Evolutionary conservation across 2,797 vertebrate genomes (phyloP).

Genomic region (Steatocranus sp.): DNA sequence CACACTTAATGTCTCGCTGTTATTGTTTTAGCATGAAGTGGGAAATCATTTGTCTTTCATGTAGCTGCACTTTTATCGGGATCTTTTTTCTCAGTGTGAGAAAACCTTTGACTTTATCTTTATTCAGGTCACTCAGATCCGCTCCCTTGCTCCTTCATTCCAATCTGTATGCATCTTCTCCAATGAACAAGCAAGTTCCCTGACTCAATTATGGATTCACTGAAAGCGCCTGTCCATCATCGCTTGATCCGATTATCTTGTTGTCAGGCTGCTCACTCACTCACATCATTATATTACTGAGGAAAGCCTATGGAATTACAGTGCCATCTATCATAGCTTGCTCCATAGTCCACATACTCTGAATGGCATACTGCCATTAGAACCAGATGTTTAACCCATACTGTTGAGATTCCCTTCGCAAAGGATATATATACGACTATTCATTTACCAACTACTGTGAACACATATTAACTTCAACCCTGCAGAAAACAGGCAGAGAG

Average conservation of each 20-base stretch:
- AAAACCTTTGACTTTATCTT: constrained; percentile 5
- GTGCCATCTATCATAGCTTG: constrained; percentile 35
- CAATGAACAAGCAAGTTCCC: constrained; percentile 15
- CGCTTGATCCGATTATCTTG: constrained; percentile 57
- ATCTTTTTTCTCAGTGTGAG: neutral
- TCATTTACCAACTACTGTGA: neutral
- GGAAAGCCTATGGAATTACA: constrained; percentile 56
- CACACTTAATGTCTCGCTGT: neutral
- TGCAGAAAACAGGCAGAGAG: neutral
- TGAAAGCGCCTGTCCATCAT: constrained; percentile 59
- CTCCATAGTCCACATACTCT: constrained; percentile 1
- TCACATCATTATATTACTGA: constrained; percentile 61
- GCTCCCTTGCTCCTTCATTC: neutral
- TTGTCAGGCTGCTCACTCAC: constrained; percentile 61
- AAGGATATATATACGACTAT: neutral
- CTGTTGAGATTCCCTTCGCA: neutral
- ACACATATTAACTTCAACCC: neutral
- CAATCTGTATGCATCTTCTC: constrained; percentile 20
- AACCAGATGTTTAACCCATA: constrained; percentile 33
- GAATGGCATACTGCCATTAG: constrained; percentile 27
- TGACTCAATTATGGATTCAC: constrained; percentile 51
- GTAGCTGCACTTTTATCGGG: neutral
- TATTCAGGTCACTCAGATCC: constrained; percentile 4
- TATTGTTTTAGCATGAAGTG: neutral
- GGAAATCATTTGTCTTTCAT: neutral